A percentile compares a stretch with the other conserved stretches of the same genome.
Evolutionary conservation across 1,140 invertebrate genomes (phyloP).

Genomic region (Cherax quadricarinatus): DNA sequence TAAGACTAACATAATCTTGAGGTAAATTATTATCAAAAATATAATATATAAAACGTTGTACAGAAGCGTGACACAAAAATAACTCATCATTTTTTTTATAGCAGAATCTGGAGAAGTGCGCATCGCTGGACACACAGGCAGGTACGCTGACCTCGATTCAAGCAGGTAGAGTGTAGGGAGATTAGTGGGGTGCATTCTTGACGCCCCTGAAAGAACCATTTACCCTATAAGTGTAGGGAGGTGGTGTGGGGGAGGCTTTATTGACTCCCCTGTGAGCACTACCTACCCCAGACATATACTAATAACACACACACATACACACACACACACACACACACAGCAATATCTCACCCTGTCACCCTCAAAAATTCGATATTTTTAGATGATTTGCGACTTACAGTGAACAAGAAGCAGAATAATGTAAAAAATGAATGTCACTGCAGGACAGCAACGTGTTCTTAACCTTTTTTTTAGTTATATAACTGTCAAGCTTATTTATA

Average conservation of each 20-base stretch:
- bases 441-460: not conserved
- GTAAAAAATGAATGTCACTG: not conserved
- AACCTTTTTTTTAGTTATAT: too few species aligned
- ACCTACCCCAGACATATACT: too few species aligned
- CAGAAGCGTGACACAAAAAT: not conserved
- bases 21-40: conserved; percentile 1
- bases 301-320: too few species aligned
- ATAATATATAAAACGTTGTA: not conserved
- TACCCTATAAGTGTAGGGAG: too few species aligned
- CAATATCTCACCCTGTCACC: too few species aligned
- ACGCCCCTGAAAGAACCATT: too few species aligned
- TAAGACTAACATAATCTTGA: not conserved
- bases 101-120: not conserved
- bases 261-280: too few species aligned
- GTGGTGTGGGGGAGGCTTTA: too few species aligned
- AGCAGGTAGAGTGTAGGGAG: not conserved
- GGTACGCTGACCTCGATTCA: not conserved
- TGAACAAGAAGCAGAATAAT: not conserved
- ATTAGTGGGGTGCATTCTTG: too few species aligned
- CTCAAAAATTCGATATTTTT: not conserved
- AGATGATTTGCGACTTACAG: not conserved
- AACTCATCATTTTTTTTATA: not conserved
- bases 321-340: too few species aligned
- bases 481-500: too few species aligned
- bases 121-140: not conserved